Evolutionary conservation across 2,888 invertebrate genomes (phyloP), one percentile per base, ranked within the genome.

Genomic region (Drosophila siamana): DNA sequence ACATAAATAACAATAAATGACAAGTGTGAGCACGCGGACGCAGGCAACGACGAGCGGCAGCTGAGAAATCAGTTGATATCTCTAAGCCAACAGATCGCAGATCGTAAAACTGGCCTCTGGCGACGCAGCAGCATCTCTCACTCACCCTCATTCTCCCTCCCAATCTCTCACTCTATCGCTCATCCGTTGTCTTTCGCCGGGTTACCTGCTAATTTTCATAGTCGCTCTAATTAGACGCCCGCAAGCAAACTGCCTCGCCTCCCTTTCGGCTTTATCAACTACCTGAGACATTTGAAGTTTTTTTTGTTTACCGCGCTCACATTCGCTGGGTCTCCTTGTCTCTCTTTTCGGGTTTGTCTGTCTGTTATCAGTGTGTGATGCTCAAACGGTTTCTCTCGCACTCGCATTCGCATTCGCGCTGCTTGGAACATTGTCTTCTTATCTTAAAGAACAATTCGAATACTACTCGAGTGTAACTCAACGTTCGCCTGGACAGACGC

Each of bases 361-460:
- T 56, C 72, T 68, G 64, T 77, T 78, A 78, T 78, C 78, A 78
- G 74, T 73, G 51, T 11, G 54, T 52, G 74, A 70, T 78, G 78
- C 70, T 62, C 65, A 30, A 52, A 52, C 36, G 19, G 38, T 41
- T 59, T 54, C 47, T 15, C 26, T 44, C 30, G 1, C 30, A 40
- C 28, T 47, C 48, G n/a, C n/a, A n/a, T n/a, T n/a, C n/a, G n/a
- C n/a, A n/a, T n/a, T n/a, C n/a, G n/a, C n/a, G n/a, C n/a, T n/a
- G n/a, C n/a, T n/a, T n/a, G n/a, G n/a, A 54, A 43, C 55, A 55
- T 55, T 59, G 72, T 63, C 72, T 69, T 54, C 86, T 85, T 87
- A 82, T 87, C 88, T 85, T 69, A 61, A 74, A 78, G 79, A 87
- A 78, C 74, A 70, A 62, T 65, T 62, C 64, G 70, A 78, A 73